phyloP scores from a whole-genome alignment of 2,797 vertebrate genomes.

The Intellagama lesueurii region DNA sequence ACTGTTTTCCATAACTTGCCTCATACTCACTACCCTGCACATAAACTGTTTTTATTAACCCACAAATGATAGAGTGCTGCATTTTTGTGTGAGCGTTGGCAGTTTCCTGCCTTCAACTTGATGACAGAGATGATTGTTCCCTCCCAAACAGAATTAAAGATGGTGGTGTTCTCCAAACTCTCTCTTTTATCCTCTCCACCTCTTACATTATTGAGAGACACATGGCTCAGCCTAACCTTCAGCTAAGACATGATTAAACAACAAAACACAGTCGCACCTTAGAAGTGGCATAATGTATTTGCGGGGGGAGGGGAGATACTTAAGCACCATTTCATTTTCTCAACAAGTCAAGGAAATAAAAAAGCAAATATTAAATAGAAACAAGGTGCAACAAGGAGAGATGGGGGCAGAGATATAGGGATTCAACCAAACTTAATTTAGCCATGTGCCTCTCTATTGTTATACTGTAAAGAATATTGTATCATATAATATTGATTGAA shows the following conservation, averaged over 20 bases:
- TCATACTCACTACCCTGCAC: constrained; percentile 85
- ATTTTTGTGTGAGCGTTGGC: constrained; percentile 64
- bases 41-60: constrained; percentile 89
- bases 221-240: constrained; percentile 67
- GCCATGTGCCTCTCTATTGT: no score
- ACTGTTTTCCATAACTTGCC: constrained; percentile 98
- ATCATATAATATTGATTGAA: no score
- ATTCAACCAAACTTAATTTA: no score
- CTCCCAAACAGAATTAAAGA: constrained; percentile 73
- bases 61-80: constrained; percentile 84
- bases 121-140: constrained; percentile 70
- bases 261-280: constrained; percentile 55
- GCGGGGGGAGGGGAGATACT: constrained; percentile 6
- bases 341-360: constrained; percentile 13
- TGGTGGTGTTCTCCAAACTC: constrained; percentile 68
- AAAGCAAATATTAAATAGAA: neutral
- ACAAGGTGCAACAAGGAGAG: neutral
- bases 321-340: constrained; percentile 14
- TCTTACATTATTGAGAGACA: constrained; percentile 51
- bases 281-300: constrained; percentile 30
- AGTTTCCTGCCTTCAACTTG: constrained; percentile 68
- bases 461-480: no score
- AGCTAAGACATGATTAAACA: constrained; percentile 67
- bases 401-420: no score
- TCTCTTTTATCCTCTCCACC: constrained; percentile 47